A percentile compares a stretch with the other conserved stretches of the same genome.
These are phyloP conservation scores for Phyllostomus hastatus DNA, from an alignment of 2,113 vertebrate genomes.

Conservation along the genomic window DNA sequence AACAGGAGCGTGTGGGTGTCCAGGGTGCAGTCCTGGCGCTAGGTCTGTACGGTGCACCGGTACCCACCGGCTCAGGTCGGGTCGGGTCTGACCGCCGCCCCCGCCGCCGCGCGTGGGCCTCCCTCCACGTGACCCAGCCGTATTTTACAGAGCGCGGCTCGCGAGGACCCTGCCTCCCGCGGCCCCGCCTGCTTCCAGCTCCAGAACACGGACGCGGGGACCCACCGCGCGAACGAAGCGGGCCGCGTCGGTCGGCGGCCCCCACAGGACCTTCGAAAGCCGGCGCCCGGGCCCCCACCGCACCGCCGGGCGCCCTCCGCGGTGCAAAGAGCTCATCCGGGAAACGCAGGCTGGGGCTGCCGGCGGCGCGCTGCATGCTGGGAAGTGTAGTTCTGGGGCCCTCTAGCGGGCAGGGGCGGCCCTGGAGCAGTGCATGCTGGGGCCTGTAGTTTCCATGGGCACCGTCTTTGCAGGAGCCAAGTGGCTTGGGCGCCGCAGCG, in stretches of 20 bases:
- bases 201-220: rapidly evolving
- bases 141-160: not conserved
- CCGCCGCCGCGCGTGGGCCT: rapidly evolving
- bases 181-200: not conserved
- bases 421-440: not conserved
- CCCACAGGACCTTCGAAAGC: rapidly evolving
- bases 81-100: no score
- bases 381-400: not conserved
- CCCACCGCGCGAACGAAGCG: no score
- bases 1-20: no score
- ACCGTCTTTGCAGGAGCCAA: rapidly evolving
- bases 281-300: rapidly evolving
- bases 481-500: rapidly evolving
- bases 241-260: no score
- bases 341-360: rapidly evolving
- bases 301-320: rapidly evolving
- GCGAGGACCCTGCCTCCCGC: not conserved
- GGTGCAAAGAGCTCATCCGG: rapidly evolving
- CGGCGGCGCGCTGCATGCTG: not conserved
- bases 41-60: no score
- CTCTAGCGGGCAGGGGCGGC: rapidly evolving
- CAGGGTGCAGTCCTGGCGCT: no score
- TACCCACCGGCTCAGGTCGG: no score
- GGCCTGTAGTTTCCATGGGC: not conserved
- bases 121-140: no score